Base-by-base conservation (phyloP, 2,797 vertebrate species). In the Tapirus indicus region DNA sequence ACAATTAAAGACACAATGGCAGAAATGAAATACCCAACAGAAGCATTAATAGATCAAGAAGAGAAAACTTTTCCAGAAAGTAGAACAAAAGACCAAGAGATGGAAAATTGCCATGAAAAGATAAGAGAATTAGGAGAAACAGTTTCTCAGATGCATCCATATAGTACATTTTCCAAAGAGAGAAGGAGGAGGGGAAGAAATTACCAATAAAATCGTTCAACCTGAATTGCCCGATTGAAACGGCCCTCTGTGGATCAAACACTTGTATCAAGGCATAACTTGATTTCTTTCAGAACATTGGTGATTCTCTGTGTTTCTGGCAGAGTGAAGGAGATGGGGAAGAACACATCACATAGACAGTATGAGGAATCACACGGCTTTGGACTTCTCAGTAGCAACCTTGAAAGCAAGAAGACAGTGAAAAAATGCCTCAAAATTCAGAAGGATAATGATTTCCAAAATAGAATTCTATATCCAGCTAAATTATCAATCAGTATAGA, bases 351-450 rank as follows among this genome's bases (percentile, higher is more conserved):
- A 58, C 0, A 49, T 11, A 78, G 41, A 58, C 27, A 68, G 17
- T 56, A 18, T 25, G n/a, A 95, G 38, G n/a, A 96, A 83, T 90
- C 14, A 52, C 25, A 68, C 68, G 52, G 41, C 32, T 79, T 77
- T 96, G 16, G 4, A 38, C 10, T 78, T 85, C 68, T 89, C 68
- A 52, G 11, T 47, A 96, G 68, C 52, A 90, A 94, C 32, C 25
- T 47, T 69, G 2, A 82, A 91, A 79, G 38, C 9, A 92, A 83
- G 52, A 74, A 21, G 11, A 77, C 52, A 83, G 5, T 60, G 14
- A 93, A 87, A 10, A 97, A 94, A 41, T 71, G 16, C 6, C 49
- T 88, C 47, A 87, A 90, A 96, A 87, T 58, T 83, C 25, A 32
- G 60, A 92, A 87, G 11, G 11, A 85, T 32, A 82, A 17, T 71